A percentile compares a stretch with the other conserved stretches of the same genome.
Conservation (phyloP, 2,113 vertebrate genomes). For the Suncus etruscus region DNA sequence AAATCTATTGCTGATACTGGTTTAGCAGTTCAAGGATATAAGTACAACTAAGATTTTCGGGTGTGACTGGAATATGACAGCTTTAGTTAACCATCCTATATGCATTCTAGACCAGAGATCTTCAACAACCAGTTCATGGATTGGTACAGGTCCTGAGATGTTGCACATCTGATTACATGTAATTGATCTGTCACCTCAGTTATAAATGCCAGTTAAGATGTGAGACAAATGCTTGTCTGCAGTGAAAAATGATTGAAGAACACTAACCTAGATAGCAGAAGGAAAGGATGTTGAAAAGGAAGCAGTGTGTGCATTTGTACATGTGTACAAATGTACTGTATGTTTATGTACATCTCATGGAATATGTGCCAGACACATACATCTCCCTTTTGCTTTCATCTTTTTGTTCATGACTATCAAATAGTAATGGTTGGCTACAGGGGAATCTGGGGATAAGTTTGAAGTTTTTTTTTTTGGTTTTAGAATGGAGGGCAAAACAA, state of each 20-base stretch:
- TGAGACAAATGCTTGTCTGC: too few species aligned
- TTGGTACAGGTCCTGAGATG: too few species aligned
- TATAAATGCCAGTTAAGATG: too few species aligned
- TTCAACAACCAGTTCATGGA: too few species aligned
- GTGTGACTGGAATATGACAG: not conserved
- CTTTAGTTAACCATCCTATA: not conserved
- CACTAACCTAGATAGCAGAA: not conserved
- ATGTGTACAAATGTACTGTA: not conserved
- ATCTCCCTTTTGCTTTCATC: not conserved
- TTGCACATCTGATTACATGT: too few species aligned
- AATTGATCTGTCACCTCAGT: too few species aligned
- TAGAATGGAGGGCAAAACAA: not conserved
- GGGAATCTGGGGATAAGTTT: not conserved
- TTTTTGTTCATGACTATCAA: not conserved
- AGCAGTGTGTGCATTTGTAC: not conserved
- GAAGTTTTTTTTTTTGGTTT: not conserved
- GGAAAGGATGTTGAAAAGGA: not conserved
- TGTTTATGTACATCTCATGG: not conserved
- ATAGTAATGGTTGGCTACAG: not conserved
- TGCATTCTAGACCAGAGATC: not conserved
- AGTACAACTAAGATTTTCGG: not conserved
- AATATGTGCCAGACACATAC: not conserved
- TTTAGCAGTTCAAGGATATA: not conserved
- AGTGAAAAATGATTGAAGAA: too few species aligned
- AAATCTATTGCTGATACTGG: not conserved